phyloP scores from a whole-genome alignment of 2,888 invertebrate genomes.

The Polylopha cassiicola region DNA sequence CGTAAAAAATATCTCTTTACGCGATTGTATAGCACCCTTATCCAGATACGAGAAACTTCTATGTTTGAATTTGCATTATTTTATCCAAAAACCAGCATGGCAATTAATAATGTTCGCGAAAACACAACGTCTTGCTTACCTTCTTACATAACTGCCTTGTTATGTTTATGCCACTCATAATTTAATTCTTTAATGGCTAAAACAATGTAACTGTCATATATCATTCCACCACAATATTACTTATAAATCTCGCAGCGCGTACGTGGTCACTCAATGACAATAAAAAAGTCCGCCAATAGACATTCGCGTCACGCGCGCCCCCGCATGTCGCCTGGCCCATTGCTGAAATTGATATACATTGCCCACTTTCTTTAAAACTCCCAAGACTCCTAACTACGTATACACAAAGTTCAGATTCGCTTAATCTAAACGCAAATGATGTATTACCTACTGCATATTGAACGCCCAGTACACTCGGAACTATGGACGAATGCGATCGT shows the following conservation, averaged over 20 bases:
- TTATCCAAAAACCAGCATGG: too few relatives aligned
- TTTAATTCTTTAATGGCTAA: too few relatives aligned
- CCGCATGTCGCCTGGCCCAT: constrained; percentile 62
- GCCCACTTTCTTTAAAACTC: constrained; percentile 32
- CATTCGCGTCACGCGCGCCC: constrained; percentile 66
- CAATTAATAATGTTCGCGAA: too few relatives aligned
- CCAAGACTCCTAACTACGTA: constrained; percentile 29
- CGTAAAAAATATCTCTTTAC: too few relatives aligned
- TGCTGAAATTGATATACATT: constrained; percentile 73
- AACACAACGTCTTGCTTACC: too few relatives aligned
- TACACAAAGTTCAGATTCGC: constrained; percentile 36
- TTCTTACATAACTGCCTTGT: too few relatives aligned
- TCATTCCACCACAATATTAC: constrained; percentile 14
- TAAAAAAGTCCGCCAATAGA: constrained; percentile 59
- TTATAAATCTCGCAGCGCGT: constrained; percentile 30
- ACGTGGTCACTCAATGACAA: constrained; percentile 65
- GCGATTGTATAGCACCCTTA: too few relatives aligned
- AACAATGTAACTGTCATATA: too few relatives aligned
- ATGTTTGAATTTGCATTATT: too few relatives aligned
- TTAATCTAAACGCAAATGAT: constrained; percentile 6
- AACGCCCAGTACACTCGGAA: constrained; percentile 40
- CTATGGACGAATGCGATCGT: constrained; percentile 27
- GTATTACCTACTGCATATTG: constrained; percentile 24
- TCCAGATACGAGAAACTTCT: too few relatives aligned
- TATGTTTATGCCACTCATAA: too few relatives aligned